Evolutionary conservation across 2,113 vertebrate species (phyloP).

Genomic region (Vireo altiloquus): DNA sequence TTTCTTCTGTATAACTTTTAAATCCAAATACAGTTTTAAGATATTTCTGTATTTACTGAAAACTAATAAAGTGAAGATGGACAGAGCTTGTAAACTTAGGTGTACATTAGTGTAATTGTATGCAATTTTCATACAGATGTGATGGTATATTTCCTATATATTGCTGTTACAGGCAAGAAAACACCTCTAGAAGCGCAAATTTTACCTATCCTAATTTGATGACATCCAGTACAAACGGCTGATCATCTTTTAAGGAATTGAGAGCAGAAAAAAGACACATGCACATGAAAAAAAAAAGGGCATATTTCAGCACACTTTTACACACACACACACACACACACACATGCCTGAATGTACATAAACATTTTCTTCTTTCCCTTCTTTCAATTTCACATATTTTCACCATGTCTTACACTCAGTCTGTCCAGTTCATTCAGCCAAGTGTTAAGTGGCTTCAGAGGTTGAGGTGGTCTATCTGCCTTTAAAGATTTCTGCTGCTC

Average conservation of each 20-base stretch:
- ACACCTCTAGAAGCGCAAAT: not conserved
- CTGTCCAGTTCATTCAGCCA: not conserved
- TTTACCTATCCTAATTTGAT: not conserved
- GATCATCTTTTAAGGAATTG: not conserved
- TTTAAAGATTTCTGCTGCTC: not conserved
- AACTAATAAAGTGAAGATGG: not conserved
- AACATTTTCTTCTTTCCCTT: not conserved
- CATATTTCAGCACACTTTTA: not conserved
- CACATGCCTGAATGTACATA: not conserved
- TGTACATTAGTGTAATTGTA: not conserved
- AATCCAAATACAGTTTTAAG: not conserved
- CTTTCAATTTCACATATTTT: not conserved
- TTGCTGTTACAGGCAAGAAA: not conserved
- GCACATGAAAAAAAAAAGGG: too few relatives aligned
- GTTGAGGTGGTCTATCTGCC: too few relatives aligned
- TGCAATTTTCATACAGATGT: not conserved
- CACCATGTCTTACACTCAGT: not conserved
- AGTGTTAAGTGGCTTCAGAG: accelerated
- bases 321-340: not conserved
- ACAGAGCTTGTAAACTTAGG: not conserved
- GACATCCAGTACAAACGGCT: accelerated
- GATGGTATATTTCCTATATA: not conserved
- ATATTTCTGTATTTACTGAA: not conserved
- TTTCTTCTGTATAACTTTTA: not conserved
- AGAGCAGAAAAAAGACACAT: not conserved